Percentiles rank a stretch among this genome's conserved stretches.
phyloP scores from a whole-genome alignment of 2,888 invertebrate genomes.

The Athalia cordata region DNA sequence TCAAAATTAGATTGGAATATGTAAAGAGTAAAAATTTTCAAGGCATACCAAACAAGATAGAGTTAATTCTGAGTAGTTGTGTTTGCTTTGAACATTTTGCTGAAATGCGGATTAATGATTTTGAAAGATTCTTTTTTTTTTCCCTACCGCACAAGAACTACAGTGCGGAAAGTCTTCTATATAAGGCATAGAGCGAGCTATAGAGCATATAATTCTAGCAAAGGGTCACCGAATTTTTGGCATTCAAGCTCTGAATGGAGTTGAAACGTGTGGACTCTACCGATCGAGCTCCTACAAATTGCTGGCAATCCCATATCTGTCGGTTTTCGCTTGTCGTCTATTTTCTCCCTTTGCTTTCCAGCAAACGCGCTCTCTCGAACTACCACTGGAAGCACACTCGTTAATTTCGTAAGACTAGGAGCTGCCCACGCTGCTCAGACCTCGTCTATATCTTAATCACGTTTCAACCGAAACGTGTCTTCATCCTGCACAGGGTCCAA shows the following conservation, averaged over 20 bases:
- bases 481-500: constrained; percentile 6
- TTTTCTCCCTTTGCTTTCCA: constrained; percentile 2
- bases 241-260: constrained; percentile 58
- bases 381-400: constrained; percentile 48
- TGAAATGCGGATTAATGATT: constrained; percentile 14
- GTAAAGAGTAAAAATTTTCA: background rate
- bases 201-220: background rate
- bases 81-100: background rate
- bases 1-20: background rate
- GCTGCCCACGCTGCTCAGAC: constrained; percentile 22
- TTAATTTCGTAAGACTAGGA: constrained; percentile 51
- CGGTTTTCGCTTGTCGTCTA: constrained; percentile 41
- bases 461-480: constrained; percentile 39
- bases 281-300: constrained; percentile 53
- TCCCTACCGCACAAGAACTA: too few species aligned
- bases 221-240: constrained; percentile 49
- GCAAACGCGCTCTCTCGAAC: constrained; percentile 28
- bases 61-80: background rate
- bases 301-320: constrained; percentile 55
- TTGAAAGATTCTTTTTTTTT: constrained; percentile 48
- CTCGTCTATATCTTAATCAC: constrained; percentile 43
- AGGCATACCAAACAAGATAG: background rate
- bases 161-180: too few species aligned
- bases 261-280: constrained; percentile 57
- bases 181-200: background rate